Conservation (phyloP, 2,888 invertebrate genomes). For the Pristionchus maxplancki region DNA sequence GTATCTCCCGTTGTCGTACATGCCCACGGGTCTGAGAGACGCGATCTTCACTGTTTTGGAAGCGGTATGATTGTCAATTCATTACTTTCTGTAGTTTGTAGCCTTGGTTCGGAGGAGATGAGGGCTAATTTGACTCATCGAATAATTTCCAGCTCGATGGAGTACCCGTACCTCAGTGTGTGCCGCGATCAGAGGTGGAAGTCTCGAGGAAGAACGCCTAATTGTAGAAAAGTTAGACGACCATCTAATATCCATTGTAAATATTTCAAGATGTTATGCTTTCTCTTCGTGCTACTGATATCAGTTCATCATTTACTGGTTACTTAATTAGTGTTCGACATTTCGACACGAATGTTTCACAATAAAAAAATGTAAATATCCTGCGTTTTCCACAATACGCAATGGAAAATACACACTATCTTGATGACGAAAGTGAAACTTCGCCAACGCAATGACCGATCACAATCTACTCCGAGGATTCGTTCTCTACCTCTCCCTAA, state of each 20-base stretch:
- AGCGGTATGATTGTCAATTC: background rate
- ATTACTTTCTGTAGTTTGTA: background rate
- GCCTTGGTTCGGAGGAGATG: background rate
- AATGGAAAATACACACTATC: background rate
- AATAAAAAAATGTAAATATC: no score
- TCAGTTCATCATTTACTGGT: no score
- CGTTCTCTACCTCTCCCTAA: background rate
- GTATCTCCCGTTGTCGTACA: background rate
- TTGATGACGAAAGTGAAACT: background rate
- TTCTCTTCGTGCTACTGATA: no score
- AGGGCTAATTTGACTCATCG: background rate
- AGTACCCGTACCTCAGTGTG: background rate
- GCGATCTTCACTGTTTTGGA: background rate
- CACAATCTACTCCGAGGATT: background rate
- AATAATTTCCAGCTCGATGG: background rate
- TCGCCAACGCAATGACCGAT: background rate
- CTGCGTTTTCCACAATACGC: background rate
- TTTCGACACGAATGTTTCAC: no score
- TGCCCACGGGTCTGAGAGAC: background rate
- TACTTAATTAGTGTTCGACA: no score
- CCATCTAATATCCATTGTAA: background rate
- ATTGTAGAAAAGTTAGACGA: background rate
- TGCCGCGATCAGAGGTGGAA: background rate
- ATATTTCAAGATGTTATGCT: background rate
- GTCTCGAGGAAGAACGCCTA: background rate